A percentile compares a stretch with the other conserved stretches of the same genome.
These are phyloP conservation scores for Phalanger gymnotis DNA, from an alignment of 2,797 vertebrate genomes.

Conservation along the genomic window DNA sequence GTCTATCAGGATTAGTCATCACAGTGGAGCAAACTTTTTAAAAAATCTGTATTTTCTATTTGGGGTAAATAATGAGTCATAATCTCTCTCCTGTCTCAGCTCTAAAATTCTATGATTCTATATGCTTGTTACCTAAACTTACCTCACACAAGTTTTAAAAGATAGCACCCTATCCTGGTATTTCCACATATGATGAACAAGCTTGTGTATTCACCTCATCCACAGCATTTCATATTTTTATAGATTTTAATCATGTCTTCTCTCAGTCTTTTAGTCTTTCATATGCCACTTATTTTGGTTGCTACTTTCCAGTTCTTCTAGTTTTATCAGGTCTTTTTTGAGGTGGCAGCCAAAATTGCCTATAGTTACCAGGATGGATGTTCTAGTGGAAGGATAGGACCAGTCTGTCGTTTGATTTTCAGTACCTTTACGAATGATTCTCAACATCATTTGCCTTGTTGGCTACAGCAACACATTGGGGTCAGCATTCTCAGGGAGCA, in stretches of 20 bases:
- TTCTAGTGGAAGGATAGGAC: neutral
- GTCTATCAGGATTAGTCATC: too few relatives aligned
- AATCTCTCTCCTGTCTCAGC: neutral
- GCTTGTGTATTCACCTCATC: neutral
- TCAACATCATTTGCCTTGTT: constrained; percentile 16
- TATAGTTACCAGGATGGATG: neutral
- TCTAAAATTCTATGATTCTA: constrained; percentile 14
- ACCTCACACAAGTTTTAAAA: constrained; percentile 16
- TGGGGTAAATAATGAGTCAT: neutral
- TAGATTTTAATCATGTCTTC: neutral
- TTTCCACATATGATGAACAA: constrained; percentile 30
- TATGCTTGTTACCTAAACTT: constrained; percentile 31
- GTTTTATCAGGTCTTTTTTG: neutral
- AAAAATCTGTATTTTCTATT: neutral
- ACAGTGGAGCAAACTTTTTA: neutral
- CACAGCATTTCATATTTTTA: constrained; percentile 5
- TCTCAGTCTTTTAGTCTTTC: constrained; percentile 27
- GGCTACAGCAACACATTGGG: neutral
- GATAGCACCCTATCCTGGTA: neutral
- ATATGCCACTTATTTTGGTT: neutral
- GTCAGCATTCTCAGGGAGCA: neutral
- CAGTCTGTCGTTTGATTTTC: constrained; percentile 4
- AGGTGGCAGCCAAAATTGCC: neutral
- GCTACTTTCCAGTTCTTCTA: neutral
- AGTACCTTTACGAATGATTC: neutral